These are phyloP conservation scores for Pangasius mekongensis DNA, from an alignment of 2,797 vertebrate species.

Conservation along the genomic window DNA sequence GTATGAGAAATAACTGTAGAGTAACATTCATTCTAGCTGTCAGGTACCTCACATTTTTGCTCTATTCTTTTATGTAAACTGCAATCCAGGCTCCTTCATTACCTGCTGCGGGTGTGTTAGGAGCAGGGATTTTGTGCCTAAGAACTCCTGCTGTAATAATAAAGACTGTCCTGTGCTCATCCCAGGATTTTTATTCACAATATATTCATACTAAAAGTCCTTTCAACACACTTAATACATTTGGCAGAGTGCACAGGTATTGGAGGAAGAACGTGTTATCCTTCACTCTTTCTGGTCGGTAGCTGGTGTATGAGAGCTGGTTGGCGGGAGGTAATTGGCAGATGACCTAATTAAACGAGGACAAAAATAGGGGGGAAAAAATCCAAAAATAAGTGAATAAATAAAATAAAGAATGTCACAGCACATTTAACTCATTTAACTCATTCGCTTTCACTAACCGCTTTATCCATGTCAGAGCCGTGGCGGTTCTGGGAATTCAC, in stretches of 20 bases:
- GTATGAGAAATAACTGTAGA: constrained; percentile 32
- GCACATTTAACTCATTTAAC: neutral
- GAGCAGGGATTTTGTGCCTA: neutral
- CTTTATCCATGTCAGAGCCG: neutral
- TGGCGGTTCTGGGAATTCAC: neutral
- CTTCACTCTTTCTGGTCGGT: neutral
- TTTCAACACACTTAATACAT: neutral
- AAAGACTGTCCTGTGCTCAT: neutral
- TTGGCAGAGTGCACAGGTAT: neutral
- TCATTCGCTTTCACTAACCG: neutral
- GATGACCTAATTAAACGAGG: neutral
- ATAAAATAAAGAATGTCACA: neutral
- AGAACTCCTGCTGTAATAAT: neutral
- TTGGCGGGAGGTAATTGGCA: neutral
- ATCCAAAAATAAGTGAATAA: neutral
- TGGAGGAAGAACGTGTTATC: neutral
- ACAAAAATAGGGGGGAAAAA: neutral
- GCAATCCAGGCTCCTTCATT: constrained; percentile 8
- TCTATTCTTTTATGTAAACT: constrained; percentile 15
- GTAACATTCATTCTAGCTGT: constrained; percentile 18
- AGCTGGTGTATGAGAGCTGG: neutral
- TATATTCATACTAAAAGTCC: neutral
- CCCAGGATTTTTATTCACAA: neutral
- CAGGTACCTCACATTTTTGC: neutral
- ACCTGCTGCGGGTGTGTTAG: neutral